These are phyloP conservation scores for Synanthedon formicaeformis DNA, from an alignment of 2,888 invertebrate species.

Conservation along the genomic window DNA sequence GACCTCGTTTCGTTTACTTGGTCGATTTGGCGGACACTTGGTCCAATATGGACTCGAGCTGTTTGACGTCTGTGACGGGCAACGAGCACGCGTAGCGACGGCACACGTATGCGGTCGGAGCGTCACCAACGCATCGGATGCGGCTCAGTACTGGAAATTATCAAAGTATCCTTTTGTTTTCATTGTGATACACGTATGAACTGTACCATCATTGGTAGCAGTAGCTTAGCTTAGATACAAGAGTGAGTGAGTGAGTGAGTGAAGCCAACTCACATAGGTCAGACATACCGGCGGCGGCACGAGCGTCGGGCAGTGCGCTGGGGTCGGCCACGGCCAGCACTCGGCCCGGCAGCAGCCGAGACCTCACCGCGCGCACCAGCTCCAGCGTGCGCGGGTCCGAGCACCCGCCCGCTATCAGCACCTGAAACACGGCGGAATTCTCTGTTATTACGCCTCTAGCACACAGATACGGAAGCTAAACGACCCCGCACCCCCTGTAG, in stretches of 20 bases:
- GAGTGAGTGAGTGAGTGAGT: not conserved
- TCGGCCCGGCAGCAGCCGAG: conserved; percentile 75
- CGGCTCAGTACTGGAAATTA: conserved; percentile 50
- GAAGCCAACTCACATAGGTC: conserved; percentile 48
- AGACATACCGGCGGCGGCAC: conserved; percentile 52
- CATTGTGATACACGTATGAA: too few relatives aligned
- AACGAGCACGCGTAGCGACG: conserved; percentile 80
- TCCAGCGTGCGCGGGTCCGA: conserved; percentile 75
- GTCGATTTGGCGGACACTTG: conserved; percentile 18
- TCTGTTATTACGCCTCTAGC: too few relatives aligned
- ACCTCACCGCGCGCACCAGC: conserved; percentile 74
- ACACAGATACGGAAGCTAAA: too few relatives aligned
- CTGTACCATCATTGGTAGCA: too few relatives aligned
- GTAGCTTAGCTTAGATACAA: not conserved
- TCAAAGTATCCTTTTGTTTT: not conserved
- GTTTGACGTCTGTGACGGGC: conserved; percentile 77
- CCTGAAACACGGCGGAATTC: conserved; percentile 42
- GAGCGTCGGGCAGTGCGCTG: conserved; percentile 60
- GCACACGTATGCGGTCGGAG: conserved; percentile 83
- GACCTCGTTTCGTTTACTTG: not conserved
- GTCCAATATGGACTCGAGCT: conserved; percentile 72
- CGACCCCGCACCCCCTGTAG: too few relatives aligned
- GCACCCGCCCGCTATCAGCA: conserved; percentile 75
- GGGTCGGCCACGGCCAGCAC: conserved; percentile 76
- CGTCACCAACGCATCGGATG: conserved; percentile 68